Base-by-base conservation (phyloP, 1,140 invertebrate species). In the Drosophila aff. region DNA sequence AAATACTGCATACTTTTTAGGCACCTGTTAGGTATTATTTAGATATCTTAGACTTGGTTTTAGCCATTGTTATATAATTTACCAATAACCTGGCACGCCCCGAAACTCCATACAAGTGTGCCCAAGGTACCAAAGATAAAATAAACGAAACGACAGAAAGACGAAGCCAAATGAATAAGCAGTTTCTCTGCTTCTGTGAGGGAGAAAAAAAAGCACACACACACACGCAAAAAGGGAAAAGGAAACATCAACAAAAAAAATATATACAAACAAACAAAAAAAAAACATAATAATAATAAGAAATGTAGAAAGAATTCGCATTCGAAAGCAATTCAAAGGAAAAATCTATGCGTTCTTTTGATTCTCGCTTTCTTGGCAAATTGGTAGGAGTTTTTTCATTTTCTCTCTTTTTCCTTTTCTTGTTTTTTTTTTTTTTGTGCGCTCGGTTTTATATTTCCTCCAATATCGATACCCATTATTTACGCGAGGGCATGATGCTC, bases 281-380 rank as follows among this genome's bases (percentile, higher is more conserved):
- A 38, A 58, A 55, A 55, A 15, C n/a, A 47, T 43, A 73, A 38
- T 55, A 57, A 73, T 55, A 66, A 67, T 50, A 67, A 65, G 57
- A 60, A 44, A 62, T 57, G 47, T 59, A 52, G 50, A 72, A 72
- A 79, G 31, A 67, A 79, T 71, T 67, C 66, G 62, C 76, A 80
- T 76, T 80, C 69, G 72, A 72, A 83, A 77, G 79, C 62, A 52
- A 77, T 84, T 84, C 73, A 63, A 62, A 53, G 81, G 66, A 75
- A 65, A 83, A 82, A 60, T 65, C 44, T 21, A 57, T 65, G 49
- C 44, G 40, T 58, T 77, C 38, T 52, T 59, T 46, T 78, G 55
- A 72, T 79, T 57, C 75, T 75, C 40, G 58, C 69, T 75, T 73
- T 73, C 69, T 73, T 60, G 69, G 53, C 67, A 50, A 73, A 60